A percentile compares a stretch with the other conserved stretches of the same genome.
Conservation (phyloP, 1,140 invertebrate species). For the Anoplophora glabripennis region DNA sequence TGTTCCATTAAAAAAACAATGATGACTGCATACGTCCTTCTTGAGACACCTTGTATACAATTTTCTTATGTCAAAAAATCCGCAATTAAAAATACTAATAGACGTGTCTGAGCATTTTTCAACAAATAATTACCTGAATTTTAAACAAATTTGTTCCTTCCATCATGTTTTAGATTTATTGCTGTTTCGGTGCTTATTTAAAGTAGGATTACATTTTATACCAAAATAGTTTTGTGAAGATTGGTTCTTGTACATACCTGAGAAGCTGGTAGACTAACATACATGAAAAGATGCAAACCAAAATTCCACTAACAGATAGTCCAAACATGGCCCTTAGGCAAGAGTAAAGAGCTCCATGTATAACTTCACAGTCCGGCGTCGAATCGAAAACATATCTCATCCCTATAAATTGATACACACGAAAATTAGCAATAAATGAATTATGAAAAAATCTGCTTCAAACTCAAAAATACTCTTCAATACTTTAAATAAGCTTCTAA, state of each 20-base stretch:
- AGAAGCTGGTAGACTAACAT: slow-evolving; percentile 88
- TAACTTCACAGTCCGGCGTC: slow-evolving; percentile 80
- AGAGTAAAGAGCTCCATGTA: slow-evolving; percentile 81
- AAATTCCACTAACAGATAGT: slow-evolving; percentile 81
- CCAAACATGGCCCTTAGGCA: slow-evolving; percentile 85
- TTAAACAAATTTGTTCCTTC: no score
- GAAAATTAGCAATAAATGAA: slow-evolving; percentile 14
- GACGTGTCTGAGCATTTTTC: no score
- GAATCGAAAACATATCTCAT: slow-evolving; percentile 75
- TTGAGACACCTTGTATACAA: no score
- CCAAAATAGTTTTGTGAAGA: no score
- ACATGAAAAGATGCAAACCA: slow-evolving; percentile 87
- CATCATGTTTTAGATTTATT: no score
- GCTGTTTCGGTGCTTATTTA: background rate
- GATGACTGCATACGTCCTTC: no score
- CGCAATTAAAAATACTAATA: no score
- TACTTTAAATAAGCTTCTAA: slow-evolving; percentile 1
- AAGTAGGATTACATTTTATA: background rate
- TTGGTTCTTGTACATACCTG: slow-evolving; percentile 56
- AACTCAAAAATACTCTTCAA: background rate
- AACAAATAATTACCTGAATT: no score
- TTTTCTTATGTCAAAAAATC: no score
- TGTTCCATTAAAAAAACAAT: no score
- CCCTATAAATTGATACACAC: slow-evolving; percentile 39
- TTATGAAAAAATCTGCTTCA: background rate